Base-by-base conservation (phyloP, 53 echinoderm and acorn worm species). In the Paracentrotus lividus region DNA sequence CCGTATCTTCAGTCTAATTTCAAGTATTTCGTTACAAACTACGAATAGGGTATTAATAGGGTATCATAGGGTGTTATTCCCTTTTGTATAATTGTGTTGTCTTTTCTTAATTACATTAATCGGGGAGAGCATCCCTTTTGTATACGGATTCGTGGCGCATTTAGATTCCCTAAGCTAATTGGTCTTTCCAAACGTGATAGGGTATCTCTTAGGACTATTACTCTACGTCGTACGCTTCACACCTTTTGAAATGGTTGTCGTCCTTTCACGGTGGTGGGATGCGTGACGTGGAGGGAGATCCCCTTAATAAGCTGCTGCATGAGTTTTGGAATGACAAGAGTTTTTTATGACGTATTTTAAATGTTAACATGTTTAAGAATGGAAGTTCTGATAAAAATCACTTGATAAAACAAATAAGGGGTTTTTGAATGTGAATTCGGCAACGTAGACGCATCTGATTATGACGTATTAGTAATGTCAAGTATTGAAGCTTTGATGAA, bases 81-180 rank as follows among this genome's bases (percentile, higher is more conserved):
- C 18, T 8, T 6, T 4, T 36, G 24, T 27, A 5, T 24, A n/a
- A 26, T 27, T 27, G 10, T 5, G 40, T 16, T 18, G 72, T 38
- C 36, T 26, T 21, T 72, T 5, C 36, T 40, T 14, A 72, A 72
- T 72, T 18, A 57, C 14, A 72, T 72, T 3, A 20, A 2, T 72
- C 9, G 38, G 16, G 38, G 21, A 36, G 40, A 36, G 5, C 4
- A 36, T 72, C 29, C 10, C 18, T 29, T 64, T 31, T 64, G 64
- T 31, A 36, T 10, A 72, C 36, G 36, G 40, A 36, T 72, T 72
- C 72, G 36, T 40, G 40, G 72, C 40, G 72, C 20, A 72, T 72
- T 38, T 38, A 72, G 72, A 72, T 72, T 72, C 72, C 72, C 72
- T 18, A 40, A 38, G 72, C 72, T 38, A 72, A 72, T 40, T 72